These are phyloP conservation scores for Oncorhynchus kisutch DNA, from an alignment of 2,113 vertebrate species.

Conservation along the genomic window DNA sequence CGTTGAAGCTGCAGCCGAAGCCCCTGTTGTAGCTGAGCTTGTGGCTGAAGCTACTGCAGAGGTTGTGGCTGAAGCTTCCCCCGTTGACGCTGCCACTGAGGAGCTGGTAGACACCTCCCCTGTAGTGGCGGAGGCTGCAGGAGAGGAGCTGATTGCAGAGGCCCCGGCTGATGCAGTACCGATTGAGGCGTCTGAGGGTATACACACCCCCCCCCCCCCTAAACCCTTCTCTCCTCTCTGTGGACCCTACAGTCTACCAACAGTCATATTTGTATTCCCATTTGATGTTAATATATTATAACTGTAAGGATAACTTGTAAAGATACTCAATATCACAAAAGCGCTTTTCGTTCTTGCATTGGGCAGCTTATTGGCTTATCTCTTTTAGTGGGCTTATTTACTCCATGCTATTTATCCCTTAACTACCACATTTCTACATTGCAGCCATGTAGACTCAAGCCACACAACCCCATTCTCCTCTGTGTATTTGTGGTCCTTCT, in stretches of 20 bases:
- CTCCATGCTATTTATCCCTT: conserved; percentile 4
- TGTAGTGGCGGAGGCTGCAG: conserved; percentile 44
- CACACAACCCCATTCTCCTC: conserved; percentile 2
- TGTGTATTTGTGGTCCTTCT: background rate
- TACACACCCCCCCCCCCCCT: conserved; percentile 33
- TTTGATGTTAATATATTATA: conserved; percentile 22
- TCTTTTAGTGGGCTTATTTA: background rate
- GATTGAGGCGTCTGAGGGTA: conserved; percentile 66
- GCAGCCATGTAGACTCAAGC: conserved; percentile 8
- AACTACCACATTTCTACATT: background rate
- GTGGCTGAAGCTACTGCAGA: background rate
- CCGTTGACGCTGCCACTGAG: conserved; percentile 8
- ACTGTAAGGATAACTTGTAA: conserved; percentile 21
- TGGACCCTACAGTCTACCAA: conserved; percentile 42
- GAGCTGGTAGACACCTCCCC: conserved; percentile 49
- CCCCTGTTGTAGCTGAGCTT: conserved; percentile 5
- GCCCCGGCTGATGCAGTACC: conserved; percentile 42
- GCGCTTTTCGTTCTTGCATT: conserved; percentile 5
- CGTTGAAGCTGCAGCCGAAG: conserved; percentile 3
- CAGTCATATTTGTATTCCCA: conserved; percentile 13
- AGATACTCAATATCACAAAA: conserved; percentile 36
- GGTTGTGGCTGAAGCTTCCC: background rate
- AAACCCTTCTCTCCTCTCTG: conserved; percentile 46
- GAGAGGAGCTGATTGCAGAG: conserved; percentile 50
- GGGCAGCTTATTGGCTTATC: background rate